Percentiles rank a stretch among this genome's conserved stretches.
Evolutionary conservation across 2,113 vertebrate species (phyloP).

Genomic region (Bungarus multicinctus): DNA sequence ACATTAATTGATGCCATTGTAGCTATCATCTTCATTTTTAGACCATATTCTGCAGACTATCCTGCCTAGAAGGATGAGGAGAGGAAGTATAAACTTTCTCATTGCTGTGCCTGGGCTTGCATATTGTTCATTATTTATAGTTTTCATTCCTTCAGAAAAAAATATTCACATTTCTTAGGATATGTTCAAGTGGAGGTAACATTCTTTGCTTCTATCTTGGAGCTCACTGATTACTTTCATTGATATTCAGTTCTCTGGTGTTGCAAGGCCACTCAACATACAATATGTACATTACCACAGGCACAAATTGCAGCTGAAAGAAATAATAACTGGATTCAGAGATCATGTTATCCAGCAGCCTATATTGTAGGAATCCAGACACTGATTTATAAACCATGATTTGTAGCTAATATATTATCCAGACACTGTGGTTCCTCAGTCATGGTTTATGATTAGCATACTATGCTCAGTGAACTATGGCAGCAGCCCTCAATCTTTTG

Average conservation of each 20-base stretch:
- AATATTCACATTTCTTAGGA: not conserved
- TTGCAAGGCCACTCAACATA: not conserved
- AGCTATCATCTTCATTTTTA: not conserved
- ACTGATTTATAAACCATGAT: not conserved
- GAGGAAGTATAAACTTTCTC: not conserved
- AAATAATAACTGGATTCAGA: not conserved
- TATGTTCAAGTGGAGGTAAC: not conserved
- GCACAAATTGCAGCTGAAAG: conserved; percentile 5
- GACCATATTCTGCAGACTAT: not conserved
- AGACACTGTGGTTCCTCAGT: not conserved
- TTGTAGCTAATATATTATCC: not conserved
- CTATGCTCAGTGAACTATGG: not conserved
- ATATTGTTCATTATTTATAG: not conserved
- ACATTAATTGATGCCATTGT: not conserved
- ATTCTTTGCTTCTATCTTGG: not conserved
- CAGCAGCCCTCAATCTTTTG: not conserved
- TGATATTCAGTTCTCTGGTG: conserved; percentile 50
- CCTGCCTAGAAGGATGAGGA: not conserved
- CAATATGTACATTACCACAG: conserved; percentile 20
- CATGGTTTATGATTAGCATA: not conserved
- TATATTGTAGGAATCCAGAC: not conserved
- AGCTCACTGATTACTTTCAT: conserved; percentile 50
- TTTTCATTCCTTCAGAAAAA: not conserved
- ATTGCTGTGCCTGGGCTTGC: not conserved
- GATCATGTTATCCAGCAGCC: not conserved